These are phyloP conservation scores for Venturia canescens DNA, from an alignment of 1,140 invertebrate genomes.

Conservation along the genomic window DNA sequence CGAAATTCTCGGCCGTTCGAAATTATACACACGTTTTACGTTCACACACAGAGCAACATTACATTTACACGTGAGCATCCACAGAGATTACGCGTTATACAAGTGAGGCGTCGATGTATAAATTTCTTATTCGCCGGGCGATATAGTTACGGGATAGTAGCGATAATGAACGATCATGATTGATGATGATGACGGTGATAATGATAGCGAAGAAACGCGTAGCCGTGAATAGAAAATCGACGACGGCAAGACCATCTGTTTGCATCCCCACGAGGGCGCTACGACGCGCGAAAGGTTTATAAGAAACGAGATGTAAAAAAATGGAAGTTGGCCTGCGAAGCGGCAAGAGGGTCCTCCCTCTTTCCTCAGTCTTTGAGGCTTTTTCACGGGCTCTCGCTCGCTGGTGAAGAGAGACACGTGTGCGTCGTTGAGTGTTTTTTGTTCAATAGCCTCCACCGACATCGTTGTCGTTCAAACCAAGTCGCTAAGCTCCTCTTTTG, in stretches of 20 bases:
- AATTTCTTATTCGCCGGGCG: conserved; percentile 27
- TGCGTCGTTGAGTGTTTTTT: conserved; percentile 17
- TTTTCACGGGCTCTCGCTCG: background rate
- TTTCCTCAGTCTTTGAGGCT: background rate
- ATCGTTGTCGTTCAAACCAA: background rate
- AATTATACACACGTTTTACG: background rate
- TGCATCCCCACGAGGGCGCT: conserved; percentile 40
- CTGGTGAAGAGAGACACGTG: background rate
- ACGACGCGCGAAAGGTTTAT: background rate
- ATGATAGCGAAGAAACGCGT: conserved; percentile 15
- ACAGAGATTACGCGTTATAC: conserved; percentile 9
- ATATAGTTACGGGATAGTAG: conserved; percentile 30
- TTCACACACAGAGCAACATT: background rate
- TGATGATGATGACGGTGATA: conserved; percentile 30
- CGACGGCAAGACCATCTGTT: conserved; percentile 35
- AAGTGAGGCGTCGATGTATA: conserved; percentile 27
- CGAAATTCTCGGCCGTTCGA: background rate
- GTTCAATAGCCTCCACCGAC: conserved; percentile 27
- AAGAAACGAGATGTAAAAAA: conserved; percentile 36
- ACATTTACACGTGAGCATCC: background rate
- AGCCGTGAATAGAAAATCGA: conserved; percentile 29
- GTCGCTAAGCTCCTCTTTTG: conserved; percentile 7
- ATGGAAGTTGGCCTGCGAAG: conserved; percentile 12
- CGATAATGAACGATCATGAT: conserved; percentile 38
- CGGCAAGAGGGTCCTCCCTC: background rate